phyloP scores from a whole-genome alignment of 2,888 invertebrate genomes.

The Ariolimax columbianus region DNA sequence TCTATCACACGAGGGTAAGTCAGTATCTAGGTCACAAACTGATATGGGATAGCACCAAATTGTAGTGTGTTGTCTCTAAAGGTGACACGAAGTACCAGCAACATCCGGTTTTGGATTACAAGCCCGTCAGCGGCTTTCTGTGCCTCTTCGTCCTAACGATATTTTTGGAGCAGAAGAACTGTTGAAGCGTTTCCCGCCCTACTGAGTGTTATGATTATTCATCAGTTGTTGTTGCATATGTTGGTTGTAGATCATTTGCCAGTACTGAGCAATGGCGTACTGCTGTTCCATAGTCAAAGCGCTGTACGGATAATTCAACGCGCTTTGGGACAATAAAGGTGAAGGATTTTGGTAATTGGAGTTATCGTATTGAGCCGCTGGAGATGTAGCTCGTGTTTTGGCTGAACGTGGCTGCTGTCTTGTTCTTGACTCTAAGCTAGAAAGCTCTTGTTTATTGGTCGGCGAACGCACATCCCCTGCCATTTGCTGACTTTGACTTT shows the following conservation, averaged over 20 bases:
- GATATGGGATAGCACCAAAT: no score
- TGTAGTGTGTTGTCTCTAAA: no score
- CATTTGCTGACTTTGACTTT: background rate
- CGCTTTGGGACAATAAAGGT: background rate
- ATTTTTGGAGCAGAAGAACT: background rate
- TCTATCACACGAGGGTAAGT: no score
- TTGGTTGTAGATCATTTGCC: constrained; percentile 4
- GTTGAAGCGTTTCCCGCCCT: background rate
- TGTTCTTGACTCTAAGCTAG: no score
- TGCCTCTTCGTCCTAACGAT: no score
- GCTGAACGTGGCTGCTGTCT: background rate
- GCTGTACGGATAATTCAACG: background rate
- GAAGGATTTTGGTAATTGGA: background rate
- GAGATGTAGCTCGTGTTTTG: background rate
- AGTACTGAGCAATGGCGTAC: constrained; percentile 2
- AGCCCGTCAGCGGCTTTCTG: no score
- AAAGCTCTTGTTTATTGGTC: no score
- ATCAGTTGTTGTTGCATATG: background rate
- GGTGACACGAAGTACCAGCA: no score
- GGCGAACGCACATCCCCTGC: background rate
- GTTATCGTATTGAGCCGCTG: background rate
- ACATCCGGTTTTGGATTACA: no score
- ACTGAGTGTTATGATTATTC: no score
- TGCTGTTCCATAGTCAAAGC: background rate
- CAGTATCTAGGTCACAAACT: no score